A percentile compares a stretch with the other conserved stretches of the same genome.
Conservation (phyloP, 64 coral and sea anemone genomes). For the Porites australiensis region DNA sequence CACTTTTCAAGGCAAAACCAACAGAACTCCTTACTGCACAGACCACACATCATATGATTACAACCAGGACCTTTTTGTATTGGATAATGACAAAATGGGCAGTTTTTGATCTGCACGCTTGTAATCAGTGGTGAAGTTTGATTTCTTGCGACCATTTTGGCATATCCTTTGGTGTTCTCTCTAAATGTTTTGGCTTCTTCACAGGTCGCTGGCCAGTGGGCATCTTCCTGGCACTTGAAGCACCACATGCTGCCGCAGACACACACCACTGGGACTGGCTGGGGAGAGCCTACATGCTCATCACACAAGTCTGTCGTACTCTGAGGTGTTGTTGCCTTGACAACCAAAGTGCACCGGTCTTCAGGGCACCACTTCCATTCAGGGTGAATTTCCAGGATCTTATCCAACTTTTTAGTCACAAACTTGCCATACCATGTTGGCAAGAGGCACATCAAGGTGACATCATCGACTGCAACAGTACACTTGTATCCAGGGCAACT, state of each 20-base stretch:
- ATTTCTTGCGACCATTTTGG: slow-evolving; percentile 32
- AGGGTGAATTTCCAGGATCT: slow-evolving; percentile 19
- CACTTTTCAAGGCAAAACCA: slow-evolving; percentile 62
- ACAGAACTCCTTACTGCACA: slow-evolving; percentile 74
- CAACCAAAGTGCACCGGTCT: slow-evolving; percentile 58
- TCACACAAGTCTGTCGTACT: neutral
- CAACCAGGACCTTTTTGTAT: slow-evolving; percentile 80
- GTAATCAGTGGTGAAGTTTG: slow-evolving; percentile 14
- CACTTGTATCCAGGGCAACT: slow-evolving; percentile 74
- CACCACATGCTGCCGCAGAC: slow-evolving; percentile 77
- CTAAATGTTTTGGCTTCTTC: slow-evolving; percentile 67
- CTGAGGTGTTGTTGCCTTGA: slow-evolving; percentile 34
- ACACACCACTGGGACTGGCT: slow-evolving; percentile 70
- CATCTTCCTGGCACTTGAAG: slow-evolving; percentile 73
- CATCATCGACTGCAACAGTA: slow-evolving; percentile 24
- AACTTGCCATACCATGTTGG: slow-evolving; percentile 64
- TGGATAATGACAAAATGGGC: slow-evolving; percentile 75
- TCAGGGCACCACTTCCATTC: slow-evolving; percentile 72
- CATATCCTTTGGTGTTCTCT: slow-evolving; percentile 54
- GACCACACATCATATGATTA: slow-evolving; percentile 66
- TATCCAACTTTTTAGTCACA: slow-evolving; percentile 40
- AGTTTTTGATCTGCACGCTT: slow-evolving; percentile 75
- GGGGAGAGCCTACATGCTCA: neutral
- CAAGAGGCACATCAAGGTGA: slow-evolving; percentile 73
- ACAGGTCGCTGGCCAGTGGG: slow-evolving; percentile 88